Evolutionary conservation across 1,140 invertebrate genomes (phyloP), one percentile per base, ranked within the genome.

Genomic region (Ips nitidus): DNA sequence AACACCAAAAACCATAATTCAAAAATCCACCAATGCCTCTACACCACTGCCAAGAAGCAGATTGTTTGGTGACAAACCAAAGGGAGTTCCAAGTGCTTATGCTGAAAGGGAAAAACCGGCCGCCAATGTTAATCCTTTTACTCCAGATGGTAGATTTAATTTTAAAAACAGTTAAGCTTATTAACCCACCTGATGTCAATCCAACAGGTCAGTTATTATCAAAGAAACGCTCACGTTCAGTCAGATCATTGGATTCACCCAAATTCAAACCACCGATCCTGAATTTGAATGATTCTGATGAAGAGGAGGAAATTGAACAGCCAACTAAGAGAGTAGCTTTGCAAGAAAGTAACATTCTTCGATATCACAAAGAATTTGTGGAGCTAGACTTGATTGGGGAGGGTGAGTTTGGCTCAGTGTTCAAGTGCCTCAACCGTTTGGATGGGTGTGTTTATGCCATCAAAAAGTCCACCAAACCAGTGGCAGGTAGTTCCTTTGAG

Each of bases 401-500:
- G 38, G 95, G 95, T 2, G 88, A 93, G 75, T 97, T 96, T 80
- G 95, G 95, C 0, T 90, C 88, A 2, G 95, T 97, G 7, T 92
- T 90, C 75, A 91, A 93, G 75, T 97, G 94, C 78, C 86, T 94
- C 2, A 94, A 97, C 83, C 86, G 93, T 57, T 81, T 97, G 38
- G 94, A 97, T 80, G 95, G 95, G 5, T 95, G 94, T 77, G 86
- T 90, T 22, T 97, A 97, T 81, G 95, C 95, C 0, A 88, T 97
- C 22, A 97, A 98, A 78, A 91, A 91, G 69, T 94, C 91, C 56
- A 88, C 90, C 52, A 90, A 89, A 74, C 92, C 92, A 2, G 88
- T 94, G 1, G 88, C 90, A 45, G 91, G 91, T 6, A 91, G 88
- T 75, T 84, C 85, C 0, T 89, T 89, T 73, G 91, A 94, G 80